phyloP scores from a whole-genome alignment of 2,888 invertebrate genomes.

The Dicycla oo region DNA sequence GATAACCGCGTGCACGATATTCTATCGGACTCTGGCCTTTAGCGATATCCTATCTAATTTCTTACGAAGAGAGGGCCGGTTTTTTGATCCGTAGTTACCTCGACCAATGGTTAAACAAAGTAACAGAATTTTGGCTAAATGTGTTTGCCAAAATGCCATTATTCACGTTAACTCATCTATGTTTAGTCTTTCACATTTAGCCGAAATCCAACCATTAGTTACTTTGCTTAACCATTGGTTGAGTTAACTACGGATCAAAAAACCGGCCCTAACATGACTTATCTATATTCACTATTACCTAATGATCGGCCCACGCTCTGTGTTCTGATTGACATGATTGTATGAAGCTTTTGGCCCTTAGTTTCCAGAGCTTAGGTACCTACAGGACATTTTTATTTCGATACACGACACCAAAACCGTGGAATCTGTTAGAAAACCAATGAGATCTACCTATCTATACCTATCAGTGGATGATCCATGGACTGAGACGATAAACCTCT shows the following conservation, averaged over 20 bases:
- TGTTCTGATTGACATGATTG: not conserved
- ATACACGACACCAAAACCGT: not conserved
- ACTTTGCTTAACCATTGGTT: no score
- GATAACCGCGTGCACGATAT: constrained; percentile 45
- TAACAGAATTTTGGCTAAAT: no score
- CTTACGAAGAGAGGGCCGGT: constrained; percentile 2
- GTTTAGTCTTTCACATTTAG: no score
- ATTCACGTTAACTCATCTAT: no score
- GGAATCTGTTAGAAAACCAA: not conserved
- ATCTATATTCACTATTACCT: not conserved
- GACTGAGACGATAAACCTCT: not conserved
- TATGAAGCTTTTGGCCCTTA: not conserved
- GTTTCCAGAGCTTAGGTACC: not conserved
- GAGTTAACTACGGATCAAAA: no score
- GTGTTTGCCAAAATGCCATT: no score
- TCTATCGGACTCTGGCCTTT: constrained; percentile 26
- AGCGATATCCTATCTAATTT: constrained; percentile 45
- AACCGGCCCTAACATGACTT: constrained; percentile 3
- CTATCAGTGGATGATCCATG: not conserved
- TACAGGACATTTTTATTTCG: not conserved
- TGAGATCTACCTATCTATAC: no score
- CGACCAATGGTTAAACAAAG: no score
- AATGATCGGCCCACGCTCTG: not conserved
- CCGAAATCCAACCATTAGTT: no score
- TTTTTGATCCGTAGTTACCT: no score